A percentile compares a stretch with the other conserved stretches of the same genome.
Evolutionary conservation across 2,113 vertebrate species (phyloP).

Genomic region (Equus przewalskii): DNA sequence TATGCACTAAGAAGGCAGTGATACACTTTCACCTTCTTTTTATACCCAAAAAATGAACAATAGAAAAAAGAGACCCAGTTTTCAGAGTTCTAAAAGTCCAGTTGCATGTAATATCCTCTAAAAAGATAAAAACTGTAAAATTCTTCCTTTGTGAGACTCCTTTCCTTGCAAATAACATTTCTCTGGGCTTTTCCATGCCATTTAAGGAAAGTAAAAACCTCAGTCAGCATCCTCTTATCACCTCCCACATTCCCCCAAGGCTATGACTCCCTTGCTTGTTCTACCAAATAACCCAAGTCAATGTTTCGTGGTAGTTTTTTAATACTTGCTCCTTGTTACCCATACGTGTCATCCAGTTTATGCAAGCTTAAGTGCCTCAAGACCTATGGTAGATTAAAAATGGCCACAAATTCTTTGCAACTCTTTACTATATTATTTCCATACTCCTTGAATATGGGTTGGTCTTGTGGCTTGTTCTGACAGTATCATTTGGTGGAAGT

Average conservation of each 20-base stretch:
- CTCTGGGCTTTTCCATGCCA: neutral
- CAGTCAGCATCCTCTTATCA: neutral
- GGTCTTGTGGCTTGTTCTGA: neutral
- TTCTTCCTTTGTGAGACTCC: neutral
- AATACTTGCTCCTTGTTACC: neutral
- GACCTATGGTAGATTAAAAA: neutral
- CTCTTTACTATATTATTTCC: conserved; percentile 25
- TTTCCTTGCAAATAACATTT: neutral
- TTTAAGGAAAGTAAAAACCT: neutral
- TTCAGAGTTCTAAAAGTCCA: neutral
- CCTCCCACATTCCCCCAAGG: neutral
- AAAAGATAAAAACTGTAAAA: neutral
- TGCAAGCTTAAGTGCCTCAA: neutral
- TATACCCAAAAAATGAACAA: neutral
- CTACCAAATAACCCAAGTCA: neutral
- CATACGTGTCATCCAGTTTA: neutral
- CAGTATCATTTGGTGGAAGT: neutral
- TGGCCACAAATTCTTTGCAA: conserved; percentile 18
- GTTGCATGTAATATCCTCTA: neutral
- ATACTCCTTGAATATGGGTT: neutral
- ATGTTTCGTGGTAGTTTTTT: neutral
- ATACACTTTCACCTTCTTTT: conserved; percentile 7
- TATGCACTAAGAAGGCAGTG: neutral
- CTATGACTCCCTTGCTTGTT: neutral
- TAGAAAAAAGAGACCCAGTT: neutral